Base-by-base conservation (phyloP, 92 coral and sea anemone species). In the Zoanthus gigantus region DNA sequence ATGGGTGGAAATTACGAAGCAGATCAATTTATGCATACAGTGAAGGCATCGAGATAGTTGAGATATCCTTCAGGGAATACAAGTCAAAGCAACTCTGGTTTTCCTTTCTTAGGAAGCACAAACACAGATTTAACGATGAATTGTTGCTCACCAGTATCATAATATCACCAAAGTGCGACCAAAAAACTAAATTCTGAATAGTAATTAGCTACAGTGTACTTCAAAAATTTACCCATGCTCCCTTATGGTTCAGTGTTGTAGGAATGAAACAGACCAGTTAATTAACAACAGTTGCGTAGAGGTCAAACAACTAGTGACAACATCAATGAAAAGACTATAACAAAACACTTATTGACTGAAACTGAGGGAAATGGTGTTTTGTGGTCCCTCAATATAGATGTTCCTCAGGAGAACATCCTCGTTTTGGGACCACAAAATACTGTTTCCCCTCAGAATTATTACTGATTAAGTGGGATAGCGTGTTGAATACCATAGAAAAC, bases 91-190 rank as follows among this genome's bases (percentile, higher is more conserved):
- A 69, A 69, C 74, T 69, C 74, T 69, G 42, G 74, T 69, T 69
- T 69, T 69, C 74, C 74, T 69, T 69, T 69, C 74, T 69, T 69
- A 69, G 74, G 74, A 69, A 69, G 74, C 74, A 69, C 74, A 69
- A 69, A 69, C 42, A 69, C 69, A 61, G 69, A 61, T 61, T 61
- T 61, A 61, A 61, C 69, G 69, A 61, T 61, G 69, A 61, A 61
- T 61, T 61, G 69, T 61, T 61, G 69, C 69, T 61, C 69, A 61
- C 69, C 69, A 61, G 7, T 61, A 61, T 61, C 69, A 61, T 61
- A 61, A 61, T 61, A 61, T 61, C 69, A 61, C 69, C 69, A 61
- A 61, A 61, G 69, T 61, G 69, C 69, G 69, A 61, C 69, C 69
- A 61, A 61, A 61, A 61, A 61, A 61, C 69, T 61, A 61, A 61